Base-by-base conservation (phyloP, 92 coral and sea anemone genomes). In the Diadumene lineata region DNA sequence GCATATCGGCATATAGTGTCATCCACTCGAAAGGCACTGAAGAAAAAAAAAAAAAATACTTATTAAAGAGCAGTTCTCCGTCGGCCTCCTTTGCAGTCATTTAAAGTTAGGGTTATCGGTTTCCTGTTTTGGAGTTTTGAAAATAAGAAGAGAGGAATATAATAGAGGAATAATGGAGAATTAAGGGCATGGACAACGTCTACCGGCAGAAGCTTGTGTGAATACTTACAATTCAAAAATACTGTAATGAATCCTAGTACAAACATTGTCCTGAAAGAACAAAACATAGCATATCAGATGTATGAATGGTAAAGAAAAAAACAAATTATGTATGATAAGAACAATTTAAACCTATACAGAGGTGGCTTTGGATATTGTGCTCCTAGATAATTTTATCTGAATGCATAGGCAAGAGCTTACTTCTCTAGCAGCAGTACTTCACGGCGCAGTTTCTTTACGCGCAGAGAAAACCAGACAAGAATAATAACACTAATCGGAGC, bases 11-110 rank as follows among this genome's bases (percentile, higher is more conserved):
- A 94, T 87, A 88, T 72, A 94, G 81, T 0, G 98, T 94, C 57
- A 94, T 56, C 98, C 98, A 94, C 70, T 94, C 98, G 22, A 94
- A 34, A 1, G 98, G 98, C 48, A 94, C 98, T 94, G 75, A 19
- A 76, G 68, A 11, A 43, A 34, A 26, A 56, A 19, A 53, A 53
- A 13, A 53, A n/a, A n/a, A n/a, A n/a, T n/a, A n/a, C n/a, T n/a
- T n/a, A n/a, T n/a, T n/a, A n/a, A n/a, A n/a, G n/a, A n/a, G n/a
- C n/a, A n/a, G n/a, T n/a, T n/a, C n/a, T n/a, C n/a, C n/a, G n/a
- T n/a, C n/a, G n/a, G n/a, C n/a, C n/a, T n/a, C n/a, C n/a, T n/a
- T n/a, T n/a, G n/a, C n/a, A n/a, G n/a, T n/a, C n/a, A n/a, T n/a
- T n/a, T n/a, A n/a, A n/a, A n/a, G n/a, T n/a, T n/a, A n/a, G n/a